These are phyloP conservation scores for Corythornis vintsioides DNA, from an alignment of 2,113 vertebrate genomes.

Conservation along the genomic window DNA sequence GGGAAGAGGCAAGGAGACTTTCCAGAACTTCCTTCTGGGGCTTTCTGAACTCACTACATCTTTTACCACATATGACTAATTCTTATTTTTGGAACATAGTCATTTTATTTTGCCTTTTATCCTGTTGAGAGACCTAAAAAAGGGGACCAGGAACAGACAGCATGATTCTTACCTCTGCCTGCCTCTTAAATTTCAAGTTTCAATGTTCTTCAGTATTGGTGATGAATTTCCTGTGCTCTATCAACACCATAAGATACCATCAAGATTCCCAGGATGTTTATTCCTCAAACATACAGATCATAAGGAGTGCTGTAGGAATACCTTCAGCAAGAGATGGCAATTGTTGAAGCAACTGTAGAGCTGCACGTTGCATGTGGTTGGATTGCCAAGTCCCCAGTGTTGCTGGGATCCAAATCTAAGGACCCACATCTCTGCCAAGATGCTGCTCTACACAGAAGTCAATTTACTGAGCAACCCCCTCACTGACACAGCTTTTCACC, in stretches of 20 bases:
- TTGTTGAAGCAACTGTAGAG: neutral
- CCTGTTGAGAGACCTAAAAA: neutral
- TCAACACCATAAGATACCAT: neutral
- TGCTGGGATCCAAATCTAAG: neutral
- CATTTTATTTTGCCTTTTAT: neutral
- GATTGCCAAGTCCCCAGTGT: neutral
- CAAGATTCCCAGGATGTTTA: neutral
- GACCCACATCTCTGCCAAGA: neutral
- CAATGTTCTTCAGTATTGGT: neutral
- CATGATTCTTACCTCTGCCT: neutral
- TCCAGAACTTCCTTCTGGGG: neutral
- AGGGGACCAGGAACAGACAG: neutral
- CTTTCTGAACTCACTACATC: neutral
- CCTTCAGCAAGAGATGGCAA: neutral
- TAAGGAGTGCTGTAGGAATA: neutral
- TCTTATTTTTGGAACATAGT: neutral
- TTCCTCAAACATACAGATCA: neutral
- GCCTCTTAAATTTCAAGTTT: neutral
- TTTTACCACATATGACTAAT: neutral
- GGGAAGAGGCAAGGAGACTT: neutral
- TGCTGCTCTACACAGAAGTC: neutral
- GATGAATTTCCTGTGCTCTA: neutral
- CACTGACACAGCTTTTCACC: conserved; percentile 9
- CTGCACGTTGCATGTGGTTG: neutral
- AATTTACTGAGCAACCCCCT: neutral